A percentile compares a stretch with the other conserved stretches of the same genome.
Evolutionary conservation across 2,113 vertebrate genomes (phyloP).

Genomic region (Lucifuga dentata): DNA sequence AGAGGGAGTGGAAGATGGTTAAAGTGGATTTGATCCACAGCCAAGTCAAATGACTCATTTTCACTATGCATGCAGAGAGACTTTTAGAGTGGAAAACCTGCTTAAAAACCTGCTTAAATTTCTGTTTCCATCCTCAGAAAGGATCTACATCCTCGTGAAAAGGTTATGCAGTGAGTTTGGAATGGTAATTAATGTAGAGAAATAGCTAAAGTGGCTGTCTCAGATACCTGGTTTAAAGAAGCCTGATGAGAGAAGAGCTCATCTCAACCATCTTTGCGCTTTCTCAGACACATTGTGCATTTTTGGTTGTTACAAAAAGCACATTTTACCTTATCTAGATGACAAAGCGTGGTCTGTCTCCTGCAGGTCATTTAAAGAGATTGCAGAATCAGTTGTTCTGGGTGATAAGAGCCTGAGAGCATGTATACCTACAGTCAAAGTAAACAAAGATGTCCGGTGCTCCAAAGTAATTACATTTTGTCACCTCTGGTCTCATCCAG

Average conservation of each 20-base stretch:
- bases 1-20: slow-evolving; percentile 1
- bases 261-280: slow-evolving; percentile 16
- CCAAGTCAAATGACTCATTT: slow-evolving; percentile 6
- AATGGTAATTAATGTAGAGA: slow-evolving; percentile 37
- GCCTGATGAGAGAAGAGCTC: slow-evolving; percentile 28
- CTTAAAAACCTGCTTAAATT: slow-evolving; percentile 39
- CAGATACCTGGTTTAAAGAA: slow-evolving; percentile 20
- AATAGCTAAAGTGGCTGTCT: not conserved
- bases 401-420: slow-evolving; percentile 39
- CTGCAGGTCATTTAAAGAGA: slow-evolving; percentile 45
- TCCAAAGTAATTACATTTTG: slow-evolving; percentile 44
- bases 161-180: slow-evolving; percentile 19
- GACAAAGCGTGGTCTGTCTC: slow-evolving; percentile 37
- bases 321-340: slow-evolving; percentile 42
- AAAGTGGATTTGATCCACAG: slow-evolving; percentile 4
- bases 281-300: slow-evolving; percentile 18
- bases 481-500: slow-evolving; percentile 26
- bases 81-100: slow-evolving; percentile 17
- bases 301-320: slow-evolving; percentile 22
- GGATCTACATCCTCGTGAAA: slow-evolving; percentile 28
- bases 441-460: slow-evolving; percentile 40
- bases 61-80: not conserved
- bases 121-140: slow-evolving; percentile 40
- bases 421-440: slow-evolving; percentile 27
- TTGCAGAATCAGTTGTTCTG: slow-evolving; percentile 23